phyloP scores from a whole-genome alignment of 2,888 invertebrate species.

The Seladonia tumulorum region DNA sequence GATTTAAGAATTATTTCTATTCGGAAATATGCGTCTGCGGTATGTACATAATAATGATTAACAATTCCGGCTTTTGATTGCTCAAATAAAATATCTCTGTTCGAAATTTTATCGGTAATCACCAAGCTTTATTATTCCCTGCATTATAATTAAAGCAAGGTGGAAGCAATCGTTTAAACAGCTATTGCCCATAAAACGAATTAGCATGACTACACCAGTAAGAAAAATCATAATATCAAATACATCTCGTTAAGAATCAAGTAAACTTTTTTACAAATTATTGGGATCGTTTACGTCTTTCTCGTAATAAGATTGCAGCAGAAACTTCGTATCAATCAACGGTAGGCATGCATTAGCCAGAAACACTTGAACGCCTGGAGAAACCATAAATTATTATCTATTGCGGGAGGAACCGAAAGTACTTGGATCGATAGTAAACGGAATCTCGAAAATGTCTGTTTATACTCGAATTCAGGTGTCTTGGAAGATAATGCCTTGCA shows the following conservation, averaged over 20 bases:
- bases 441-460: slow-evolving; percentile 55
- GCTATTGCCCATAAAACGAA: background rate
- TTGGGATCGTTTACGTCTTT: background rate
- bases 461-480: slow-evolving; percentile 21
- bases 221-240: background rate
- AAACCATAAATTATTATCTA: slow-evolving; percentile 36
- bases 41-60: background rate
- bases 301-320: background rate
- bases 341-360: slow-evolving; percentile 23
- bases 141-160: background rate
- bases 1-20: background rate
- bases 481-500: slow-evolving; percentile 20
- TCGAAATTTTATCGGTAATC: background rate
- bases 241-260: background rate
- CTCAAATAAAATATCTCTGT: background rate
- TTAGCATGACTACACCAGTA: background rate
- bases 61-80: background rate
- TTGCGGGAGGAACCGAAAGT: slow-evolving; percentile 10
- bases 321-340: slow-evolving; percentile 14
- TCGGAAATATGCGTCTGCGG: background rate
- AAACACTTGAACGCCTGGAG: slow-evolving; percentile 15
- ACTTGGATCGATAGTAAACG: slow-evolving; percentile 35
- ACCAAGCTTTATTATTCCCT: background rate
- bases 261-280: background rate
- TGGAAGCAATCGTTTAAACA: background rate